Percentiles rank a stretch among this genome's conserved stretches.
These are phyloP conservation scores for Trichonephila inaurata DNA, from an alignment of 1,140 invertebrate genomes.

Conservation along the genomic window DNA sequence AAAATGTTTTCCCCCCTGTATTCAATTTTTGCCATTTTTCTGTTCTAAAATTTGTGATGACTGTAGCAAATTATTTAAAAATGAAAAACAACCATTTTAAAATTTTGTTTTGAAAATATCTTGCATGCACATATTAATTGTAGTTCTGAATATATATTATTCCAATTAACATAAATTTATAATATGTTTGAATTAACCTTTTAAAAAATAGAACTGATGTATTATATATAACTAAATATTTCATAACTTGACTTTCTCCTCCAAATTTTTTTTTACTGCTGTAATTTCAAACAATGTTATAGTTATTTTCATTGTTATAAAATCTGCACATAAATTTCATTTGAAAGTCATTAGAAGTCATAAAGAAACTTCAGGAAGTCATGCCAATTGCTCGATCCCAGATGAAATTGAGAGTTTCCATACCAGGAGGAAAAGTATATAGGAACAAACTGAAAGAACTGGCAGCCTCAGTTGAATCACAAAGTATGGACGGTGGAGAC, in stretches of 20 bases:
- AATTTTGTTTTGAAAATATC: too few relatives aligned
- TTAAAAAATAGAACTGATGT: too few relatives aligned
- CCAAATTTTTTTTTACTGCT: not conserved
- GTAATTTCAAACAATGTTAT: not conserved
- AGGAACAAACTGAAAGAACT: slow-evolving; percentile 88
- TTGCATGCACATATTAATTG: too few relatives aligned
- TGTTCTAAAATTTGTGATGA: too few relatives aligned
- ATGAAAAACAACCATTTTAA: too few relatives aligned
- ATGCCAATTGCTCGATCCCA: slow-evolving; percentile 96
- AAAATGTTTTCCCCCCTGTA: too few relatives aligned
- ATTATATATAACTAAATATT: too few relatives aligned
- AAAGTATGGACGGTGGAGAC: slow-evolving; percentile 86
- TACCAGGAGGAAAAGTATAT: slow-evolving; percentile 86
- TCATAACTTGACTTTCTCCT: not conserved
- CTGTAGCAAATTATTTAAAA: too few relatives aligned
- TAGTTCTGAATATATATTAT: too few relatives aligned
- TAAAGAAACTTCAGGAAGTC: slow-evolving; percentile 91
- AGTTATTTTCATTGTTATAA: too few relatives aligned
- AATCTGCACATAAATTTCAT: not conserved
- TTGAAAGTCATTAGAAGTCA: slow-evolving; percentile 92
- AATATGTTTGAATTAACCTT: not conserved
- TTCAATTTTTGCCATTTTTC: too few relatives aligned
- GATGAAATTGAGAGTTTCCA: slow-evolving; percentile 92
- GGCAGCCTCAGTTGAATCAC: slow-evolving; percentile 88
- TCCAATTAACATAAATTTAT: too few relatives aligned